Percentiles rank a stretch among this genome's conserved stretches.
These are phyloP conservation scores for Chrosomus eos DNA, from an alignment of 2,797 vertebrate species.

Conservation along the genomic window DNA sequence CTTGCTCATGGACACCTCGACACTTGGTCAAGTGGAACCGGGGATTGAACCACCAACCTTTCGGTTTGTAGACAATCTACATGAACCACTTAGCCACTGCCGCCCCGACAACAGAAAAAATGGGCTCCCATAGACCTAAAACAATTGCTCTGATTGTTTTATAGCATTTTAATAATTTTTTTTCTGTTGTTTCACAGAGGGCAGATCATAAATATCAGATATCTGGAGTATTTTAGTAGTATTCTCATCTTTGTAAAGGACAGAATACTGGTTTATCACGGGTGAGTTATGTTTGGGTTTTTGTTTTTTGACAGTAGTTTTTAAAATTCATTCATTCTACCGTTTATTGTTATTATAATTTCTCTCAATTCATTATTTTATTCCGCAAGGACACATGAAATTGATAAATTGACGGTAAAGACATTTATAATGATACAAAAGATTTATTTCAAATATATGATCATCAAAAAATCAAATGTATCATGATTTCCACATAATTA, in stretches of 20 bases:
- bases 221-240: constrained; percentile 95
- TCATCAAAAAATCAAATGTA: neutral
- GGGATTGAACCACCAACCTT: too few relatives aligned
- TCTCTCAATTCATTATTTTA: neutral
- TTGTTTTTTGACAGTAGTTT: neutral
- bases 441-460: neutral
- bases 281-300: constrained; percentile 74
- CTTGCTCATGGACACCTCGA: too few relatives aligned
- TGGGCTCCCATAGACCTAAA: neutral
- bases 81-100: too few relatives aligned
- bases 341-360: neutral
- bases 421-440: neutral
- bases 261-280: constrained; percentile 94
- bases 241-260: constrained; percentile 98
- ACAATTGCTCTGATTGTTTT: neutral
- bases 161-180: neutral
- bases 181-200: constrained; percentile 76
- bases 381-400: neutral
- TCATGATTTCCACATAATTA: neutral
- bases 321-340: neutral
- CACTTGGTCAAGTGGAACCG: too few relatives aligned
- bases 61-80: too few relatives aligned
- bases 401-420: neutral
- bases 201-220: constrained; percentile 96
- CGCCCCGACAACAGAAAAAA: too few relatives aligned